A percentile compares a stretch with the other conserved stretches of the same genome.
phyloP scores from a whole-genome alignment of 2,113 vertebrate species.

The Nibea albiflora region DNA sequence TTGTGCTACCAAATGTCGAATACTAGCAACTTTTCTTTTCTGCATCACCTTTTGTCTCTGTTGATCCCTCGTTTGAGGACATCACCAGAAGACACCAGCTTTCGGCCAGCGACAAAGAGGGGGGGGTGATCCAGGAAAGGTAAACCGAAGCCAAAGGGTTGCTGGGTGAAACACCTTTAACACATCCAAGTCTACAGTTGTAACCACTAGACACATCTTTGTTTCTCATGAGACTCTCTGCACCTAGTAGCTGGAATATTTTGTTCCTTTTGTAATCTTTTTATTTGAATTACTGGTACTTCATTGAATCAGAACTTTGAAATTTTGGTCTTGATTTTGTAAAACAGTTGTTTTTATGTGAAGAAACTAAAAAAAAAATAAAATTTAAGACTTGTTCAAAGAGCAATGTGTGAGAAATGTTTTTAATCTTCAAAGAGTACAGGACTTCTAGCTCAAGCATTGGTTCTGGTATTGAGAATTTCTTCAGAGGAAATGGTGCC shows the following conservation, averaged over 20 bases:
- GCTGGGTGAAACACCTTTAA: slow-evolving; percentile 7
- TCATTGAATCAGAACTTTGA: slow-evolving; percentile 1
- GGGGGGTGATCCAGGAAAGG: slow-evolving; percentile 12
- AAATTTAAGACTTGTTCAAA: slow-evolving; percentile 19
- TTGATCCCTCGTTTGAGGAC: not conserved
- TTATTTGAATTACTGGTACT: not conserved
- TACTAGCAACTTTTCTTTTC: slow-evolving; percentile 2
- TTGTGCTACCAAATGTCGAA: slow-evolving; percentile 4
- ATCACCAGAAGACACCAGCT: not conserved
- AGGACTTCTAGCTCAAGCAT: not conserved
- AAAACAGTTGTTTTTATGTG: slow-evolving; percentile 15
- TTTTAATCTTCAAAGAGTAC: not conserved
- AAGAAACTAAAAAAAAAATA: slow-evolving; percentile 33
- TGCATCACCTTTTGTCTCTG: not conserved
- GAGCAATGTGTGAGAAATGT: slow-evolving; percentile 14
- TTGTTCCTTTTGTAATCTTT: slow-evolving; percentile 22
- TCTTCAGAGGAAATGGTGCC: not conserved
- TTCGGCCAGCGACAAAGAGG: not conserved
- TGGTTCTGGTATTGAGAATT: slow-evolving; percentile 6
- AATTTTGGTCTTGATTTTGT: slow-evolving; percentile 22
- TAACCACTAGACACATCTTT: not conserved
- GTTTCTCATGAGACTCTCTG: not conserved
- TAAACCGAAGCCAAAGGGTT: slow-evolving; percentile 10
- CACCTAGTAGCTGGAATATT: slow-evolving; percentile 4
- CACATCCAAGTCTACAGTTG: not conserved